A percentile compares a stretch with the other conserved stretches of the same genome.
These are phyloP conservation scores for Sebastes cheni DNA, from an alignment of 2,797 vertebrate species.

Conservation along the genomic window DNA sequence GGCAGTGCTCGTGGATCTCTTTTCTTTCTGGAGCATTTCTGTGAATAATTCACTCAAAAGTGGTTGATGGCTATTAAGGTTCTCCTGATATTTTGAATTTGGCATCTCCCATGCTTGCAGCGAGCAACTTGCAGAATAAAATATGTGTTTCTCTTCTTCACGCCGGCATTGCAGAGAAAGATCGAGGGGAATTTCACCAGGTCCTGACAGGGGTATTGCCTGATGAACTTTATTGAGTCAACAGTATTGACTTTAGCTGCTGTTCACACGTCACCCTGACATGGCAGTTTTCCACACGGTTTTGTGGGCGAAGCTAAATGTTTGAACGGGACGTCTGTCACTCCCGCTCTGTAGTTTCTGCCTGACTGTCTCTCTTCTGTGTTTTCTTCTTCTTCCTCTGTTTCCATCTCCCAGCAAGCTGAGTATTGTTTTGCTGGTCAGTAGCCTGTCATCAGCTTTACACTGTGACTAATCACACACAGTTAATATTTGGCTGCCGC, in stretches of 20 bases:
- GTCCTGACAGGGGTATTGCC: constrained; percentile 38
- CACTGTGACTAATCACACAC: neutral
- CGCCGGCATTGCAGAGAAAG: neutral
- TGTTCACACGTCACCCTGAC: constrained; percentile 39
- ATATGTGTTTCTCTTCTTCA: neutral
- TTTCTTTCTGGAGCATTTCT: neutral
- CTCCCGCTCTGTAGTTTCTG: constrained; percentile 16
- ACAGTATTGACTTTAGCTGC: constrained; percentile 42
- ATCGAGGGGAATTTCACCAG: constrained; percentile 13
- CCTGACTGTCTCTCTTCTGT: neutral
- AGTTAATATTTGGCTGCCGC: constrained; percentile 5
- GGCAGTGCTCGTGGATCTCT: neutral
- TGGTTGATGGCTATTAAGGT: neutral
- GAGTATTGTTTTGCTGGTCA: neutral
- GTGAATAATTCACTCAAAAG: neutral
- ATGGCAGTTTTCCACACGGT: constrained; percentile 36
- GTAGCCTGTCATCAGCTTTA: neutral
- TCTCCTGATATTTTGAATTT: neutral
- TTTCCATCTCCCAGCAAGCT: neutral
- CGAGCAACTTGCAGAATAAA: neutral
- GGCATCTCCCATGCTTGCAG: neutral
- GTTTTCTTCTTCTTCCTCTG: neutral
- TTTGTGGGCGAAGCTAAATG: constrained; percentile 38
- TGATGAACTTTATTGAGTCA: constrained; percentile 57
- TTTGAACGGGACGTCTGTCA: constrained; percentile 25